A percentile compares a stretch with the other conserved stretches of the same genome.
These are phyloP conservation scores for Sarcophilus harrisii DNA, from an alignment of 2,797 vertebrate genomes.

Conservation along the genomic window DNA sequence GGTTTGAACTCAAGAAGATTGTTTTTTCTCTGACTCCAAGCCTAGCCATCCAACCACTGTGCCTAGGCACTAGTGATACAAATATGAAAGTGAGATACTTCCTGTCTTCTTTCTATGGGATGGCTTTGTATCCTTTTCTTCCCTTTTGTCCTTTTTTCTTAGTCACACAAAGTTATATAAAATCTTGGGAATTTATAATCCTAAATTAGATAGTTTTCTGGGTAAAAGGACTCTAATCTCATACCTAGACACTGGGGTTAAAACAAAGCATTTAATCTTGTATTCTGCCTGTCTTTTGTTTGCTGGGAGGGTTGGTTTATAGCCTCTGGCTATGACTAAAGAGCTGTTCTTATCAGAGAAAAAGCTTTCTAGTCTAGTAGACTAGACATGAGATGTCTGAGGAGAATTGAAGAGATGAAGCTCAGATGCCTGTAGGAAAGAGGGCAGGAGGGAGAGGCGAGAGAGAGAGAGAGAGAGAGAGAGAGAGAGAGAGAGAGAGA, in stretches of 20 bases:
- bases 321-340: not conserved
- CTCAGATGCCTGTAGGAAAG: too few relatives aligned
- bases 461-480: too few relatives aligned
- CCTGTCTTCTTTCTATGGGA: not conserved
- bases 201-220: not conserved
- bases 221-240: not conserved
- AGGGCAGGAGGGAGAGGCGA: too few relatives aligned
- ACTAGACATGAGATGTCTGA: not conserved
- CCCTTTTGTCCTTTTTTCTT: not conserved
- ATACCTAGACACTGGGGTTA: not conserved
- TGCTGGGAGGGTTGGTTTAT: not conserved
- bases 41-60: not conserved
- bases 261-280: not conserved
- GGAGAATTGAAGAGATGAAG: not conserved
- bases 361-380: not conserved
- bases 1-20: not conserved
- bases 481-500: too few relatives aligned
- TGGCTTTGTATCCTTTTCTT: not conserved
- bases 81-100: not conserved
- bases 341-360: not conserved
- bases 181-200: not conserved
- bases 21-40: not conserved
- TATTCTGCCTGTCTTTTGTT: not conserved
- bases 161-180: not conserved
- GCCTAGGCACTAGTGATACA: not conserved